Evolutionary conservation across 2,797 vertebrate species (phyloP).

Genomic region (Chaetophractus vellerosus): DNA sequence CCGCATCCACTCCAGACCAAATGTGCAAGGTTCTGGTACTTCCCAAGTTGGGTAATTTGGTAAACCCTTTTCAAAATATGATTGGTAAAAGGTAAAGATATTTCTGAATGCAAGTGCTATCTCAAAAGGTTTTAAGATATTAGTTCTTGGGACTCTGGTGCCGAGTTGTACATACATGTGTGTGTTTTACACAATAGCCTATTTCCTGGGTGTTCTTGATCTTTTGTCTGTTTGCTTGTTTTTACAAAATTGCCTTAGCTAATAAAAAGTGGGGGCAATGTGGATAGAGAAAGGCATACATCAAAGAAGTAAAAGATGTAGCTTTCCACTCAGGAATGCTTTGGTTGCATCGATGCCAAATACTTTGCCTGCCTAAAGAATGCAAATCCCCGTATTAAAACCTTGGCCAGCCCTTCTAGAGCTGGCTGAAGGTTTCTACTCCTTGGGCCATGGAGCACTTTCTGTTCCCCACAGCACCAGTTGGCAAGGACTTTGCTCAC

Average conservation of each 20-base stretch:
- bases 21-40: background rate
- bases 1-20: background rate
- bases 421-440: constrained; percentile 56
- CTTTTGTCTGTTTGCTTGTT: background rate
- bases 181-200: background rate
- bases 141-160: background rate
- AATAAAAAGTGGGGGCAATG: constrained; percentile 1
- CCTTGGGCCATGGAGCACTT: constrained; percentile 36
- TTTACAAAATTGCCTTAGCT: constrained; percentile 37
- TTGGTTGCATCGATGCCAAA: background rate
- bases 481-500: constrained; percentile 54
- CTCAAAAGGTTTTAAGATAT: background rate
- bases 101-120: background rate
- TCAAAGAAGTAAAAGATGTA: constrained; percentile 13
- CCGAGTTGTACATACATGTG: background rate
- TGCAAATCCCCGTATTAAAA: constrained; percentile 1
- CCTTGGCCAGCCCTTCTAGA: constrained; percentile 31
- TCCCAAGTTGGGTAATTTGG: background rate
- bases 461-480: constrained; percentile 47
- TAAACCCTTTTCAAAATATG: background rate
- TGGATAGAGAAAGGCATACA: background rate
- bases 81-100: constrained; percentile 28
- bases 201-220: background rate
- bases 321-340: background rate
- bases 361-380: background rate